Conservation (phyloP, 2,888 invertebrate species). For the Hipparchia semele region DNA sequence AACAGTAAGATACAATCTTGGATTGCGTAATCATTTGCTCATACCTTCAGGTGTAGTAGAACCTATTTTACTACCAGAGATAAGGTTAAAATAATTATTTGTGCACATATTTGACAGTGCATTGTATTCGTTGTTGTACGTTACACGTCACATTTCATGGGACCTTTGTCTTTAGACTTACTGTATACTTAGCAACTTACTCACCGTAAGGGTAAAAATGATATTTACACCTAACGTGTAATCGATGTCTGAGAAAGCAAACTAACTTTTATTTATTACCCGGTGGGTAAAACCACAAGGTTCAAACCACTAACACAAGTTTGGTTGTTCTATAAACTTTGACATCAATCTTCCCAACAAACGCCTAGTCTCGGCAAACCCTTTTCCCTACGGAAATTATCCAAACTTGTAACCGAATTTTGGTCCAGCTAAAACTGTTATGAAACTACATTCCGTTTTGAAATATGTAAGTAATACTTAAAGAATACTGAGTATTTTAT, state of each 20-base stretch:
- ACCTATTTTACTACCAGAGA: too few relatives aligned
- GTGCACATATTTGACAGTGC: too few relatives aligned
- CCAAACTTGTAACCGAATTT: slow-evolving; percentile 10
- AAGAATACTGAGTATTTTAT: neutral
- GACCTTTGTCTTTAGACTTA: too few relatives aligned
- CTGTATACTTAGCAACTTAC: too few relatives aligned
- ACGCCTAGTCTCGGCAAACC: neutral
- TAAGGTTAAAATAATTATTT: too few relatives aligned
- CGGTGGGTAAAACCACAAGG: neutral
- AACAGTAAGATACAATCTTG: neutral
- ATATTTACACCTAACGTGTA: too few relatives aligned
- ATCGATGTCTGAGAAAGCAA: neutral
- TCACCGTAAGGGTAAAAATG: too few relatives aligned
- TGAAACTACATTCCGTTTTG: neutral
- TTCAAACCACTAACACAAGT: slow-evolving; percentile 3
- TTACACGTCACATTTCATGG: too few relatives aligned
- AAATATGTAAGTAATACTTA: neutral
- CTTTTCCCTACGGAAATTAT: slow-evolving; percentile 14
- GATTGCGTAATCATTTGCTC: neutral
- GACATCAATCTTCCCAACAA: slow-evolving; percentile 14
- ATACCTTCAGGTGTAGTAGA: neutral
- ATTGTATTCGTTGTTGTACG: too few relatives aligned
- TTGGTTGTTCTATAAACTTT: slow-evolving; percentile 16
- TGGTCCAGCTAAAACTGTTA: slow-evolving; percentile 14
- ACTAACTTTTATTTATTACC: neutral